Evolutionary conservation across 2,113 vertebrate genomes (phyloP).

Genomic region (Ciconia boyciana): DNA sequence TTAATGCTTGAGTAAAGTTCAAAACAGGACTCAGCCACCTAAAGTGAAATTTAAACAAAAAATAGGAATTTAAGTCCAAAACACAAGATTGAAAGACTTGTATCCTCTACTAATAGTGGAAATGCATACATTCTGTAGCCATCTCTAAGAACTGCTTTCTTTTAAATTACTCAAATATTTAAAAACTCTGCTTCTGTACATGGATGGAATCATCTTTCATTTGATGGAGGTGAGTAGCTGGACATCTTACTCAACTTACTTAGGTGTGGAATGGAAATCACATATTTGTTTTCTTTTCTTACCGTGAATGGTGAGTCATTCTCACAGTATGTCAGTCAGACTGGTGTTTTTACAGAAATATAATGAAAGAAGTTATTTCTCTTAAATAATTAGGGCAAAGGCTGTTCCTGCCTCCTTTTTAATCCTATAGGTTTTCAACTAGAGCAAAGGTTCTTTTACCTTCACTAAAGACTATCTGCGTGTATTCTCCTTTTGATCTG

Average conservation of each 20-base stretch:
- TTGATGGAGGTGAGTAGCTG: background rate
- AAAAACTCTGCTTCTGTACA: background rate
- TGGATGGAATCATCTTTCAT: background rate
- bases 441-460: too few species aligned
- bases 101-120: background rate
- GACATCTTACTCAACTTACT: background rate
- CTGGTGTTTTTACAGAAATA: background rate
- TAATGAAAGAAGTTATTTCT: background rate
- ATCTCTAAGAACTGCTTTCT: background rate
- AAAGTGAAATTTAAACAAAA: background rate
- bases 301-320: fast-evolving
- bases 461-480: too few species aligned
- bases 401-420: background rate
- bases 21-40: background rate
- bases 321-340: background rate
- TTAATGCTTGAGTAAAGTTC: background rate
- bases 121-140: background rate
- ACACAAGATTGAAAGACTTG: background rate
- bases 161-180: background rate
- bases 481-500: too few species aligned
- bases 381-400: background rate
- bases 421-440: too few species aligned
- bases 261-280: background rate
- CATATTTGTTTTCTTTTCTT: background rate
- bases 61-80: background rate